These are phyloP conservation scores for Chironomus tentans DNA, from an alignment of 2,888 invertebrate genomes.

Conservation along the genomic window DNA sequence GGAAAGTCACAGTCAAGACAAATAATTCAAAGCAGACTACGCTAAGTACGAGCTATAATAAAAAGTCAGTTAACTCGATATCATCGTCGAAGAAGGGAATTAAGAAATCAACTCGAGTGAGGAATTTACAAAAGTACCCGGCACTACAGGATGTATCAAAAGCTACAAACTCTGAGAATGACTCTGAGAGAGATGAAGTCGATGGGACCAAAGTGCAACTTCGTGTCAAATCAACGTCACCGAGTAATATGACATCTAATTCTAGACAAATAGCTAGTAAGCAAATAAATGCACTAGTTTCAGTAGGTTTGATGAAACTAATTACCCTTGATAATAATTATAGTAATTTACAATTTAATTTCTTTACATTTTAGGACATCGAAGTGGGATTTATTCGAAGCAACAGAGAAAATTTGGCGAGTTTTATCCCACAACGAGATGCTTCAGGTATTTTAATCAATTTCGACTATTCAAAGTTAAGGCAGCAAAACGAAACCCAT, in stretches of 20 bases:
- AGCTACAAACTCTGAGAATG: background rate
- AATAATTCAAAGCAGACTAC: background rate
- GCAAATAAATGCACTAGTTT: background rate
- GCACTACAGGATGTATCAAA: background rate
- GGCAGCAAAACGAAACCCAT: background rate
- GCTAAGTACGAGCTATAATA: background rate
- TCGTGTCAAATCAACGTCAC: background rate
- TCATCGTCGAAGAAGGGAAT: background rate
- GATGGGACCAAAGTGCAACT: background rate
- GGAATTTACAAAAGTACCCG: constrained; percentile 5
- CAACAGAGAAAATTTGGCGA: background rate
- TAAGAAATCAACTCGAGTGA: background rate
- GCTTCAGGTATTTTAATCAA: constrained; percentile 25
- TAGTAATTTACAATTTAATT: background rate
- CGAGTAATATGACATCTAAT: background rate
- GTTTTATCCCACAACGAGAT: constrained; percentile 19
- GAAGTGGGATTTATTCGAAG: constrained; percentile 9
- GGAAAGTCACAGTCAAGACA: constrained; percentile 6
- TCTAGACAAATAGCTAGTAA: background rate
- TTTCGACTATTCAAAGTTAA: constrained; percentile 22
- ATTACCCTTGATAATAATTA: background rate
- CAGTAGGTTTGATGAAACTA: background rate
- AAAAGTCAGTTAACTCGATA: background rate
- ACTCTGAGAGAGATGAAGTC: background rate
- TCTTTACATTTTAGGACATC: constrained; percentile 5